Base-by-base conservation (phyloP, 2,113 vertebrate genomes). In the Uropsilus gracilis region DNA sequence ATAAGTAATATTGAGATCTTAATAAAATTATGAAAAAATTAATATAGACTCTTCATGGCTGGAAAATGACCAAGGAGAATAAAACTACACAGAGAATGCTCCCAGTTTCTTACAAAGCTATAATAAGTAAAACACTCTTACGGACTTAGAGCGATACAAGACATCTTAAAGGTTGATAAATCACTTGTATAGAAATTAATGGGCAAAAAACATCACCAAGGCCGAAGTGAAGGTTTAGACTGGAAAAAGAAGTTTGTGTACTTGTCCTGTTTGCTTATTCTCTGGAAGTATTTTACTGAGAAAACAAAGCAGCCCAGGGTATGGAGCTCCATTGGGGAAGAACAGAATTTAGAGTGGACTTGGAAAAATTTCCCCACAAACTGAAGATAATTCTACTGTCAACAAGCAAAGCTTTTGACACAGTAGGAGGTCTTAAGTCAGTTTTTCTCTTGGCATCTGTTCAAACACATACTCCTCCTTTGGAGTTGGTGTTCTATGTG, bases 321-420 rank as follows among this genome's bases (percentile, higher is more conserved):
- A 2, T 68, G 63, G 86, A 39, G 88, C 34, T 95, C 44, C 83
- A 37, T 17, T 69, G 72, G 63, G 88, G 20, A 66, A 92, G 53
- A 55, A 55, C 9, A 92, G 55, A 90, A 37, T 86, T 96, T n/a
- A 46, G 64, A 95, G 75, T 57, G 42, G 59, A 91, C 75, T 93
- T 95, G 57, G 53, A 86, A 89, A 81, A 17, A 77, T 82, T 37
- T 32, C 69, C 57, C 32, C 42, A 73, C 64, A 81, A 91, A 93
- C 50, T 91, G 76, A 53, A 84, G 90, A 46, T 86, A 81, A 92
- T 73, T 91, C 71, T 81, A n/a, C n/a, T 73, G 83, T 96, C 95
- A 89, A 78, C 82, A 91, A 91, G 85, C 90, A 63, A 76, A 90
- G 63, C 71, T 82, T 82, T 95, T 34, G 46, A 55, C 76, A 14